Evolutionary conservation across 2,888 invertebrate species (phyloP).

Genomic region (Lissonota sp.): DNA sequence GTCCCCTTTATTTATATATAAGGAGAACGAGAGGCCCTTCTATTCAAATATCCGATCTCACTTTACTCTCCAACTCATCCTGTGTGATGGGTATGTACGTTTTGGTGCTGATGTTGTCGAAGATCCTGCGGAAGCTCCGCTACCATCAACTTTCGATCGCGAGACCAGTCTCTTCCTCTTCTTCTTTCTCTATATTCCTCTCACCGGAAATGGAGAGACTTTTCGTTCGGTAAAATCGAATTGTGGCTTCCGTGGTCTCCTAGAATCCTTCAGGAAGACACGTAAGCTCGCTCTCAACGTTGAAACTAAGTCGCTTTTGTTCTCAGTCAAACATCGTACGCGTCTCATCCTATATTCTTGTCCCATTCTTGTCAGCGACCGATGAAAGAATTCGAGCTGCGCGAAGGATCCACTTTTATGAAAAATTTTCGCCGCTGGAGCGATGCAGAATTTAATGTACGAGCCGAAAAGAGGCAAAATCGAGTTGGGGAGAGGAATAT

Average conservation of each 20-base stretch:
- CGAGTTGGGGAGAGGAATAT: constrained; percentile 17
- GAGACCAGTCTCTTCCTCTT: constrained; percentile 13
- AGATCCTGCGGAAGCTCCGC: constrained; percentile 37
- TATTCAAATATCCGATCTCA: constrained; percentile 49
- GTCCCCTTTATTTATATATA: no score
- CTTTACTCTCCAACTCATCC: constrained; percentile 32
- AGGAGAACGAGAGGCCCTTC: constrained; percentile 31
- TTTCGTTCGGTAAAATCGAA: constrained; percentile 46
- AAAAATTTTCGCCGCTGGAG: background rate
- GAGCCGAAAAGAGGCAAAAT: background rate
- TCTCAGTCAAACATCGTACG: background rate
- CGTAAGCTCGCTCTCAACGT: constrained; percentile 5
- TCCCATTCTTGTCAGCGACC: background rate
- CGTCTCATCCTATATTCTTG: background rate
- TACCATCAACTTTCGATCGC: constrained; percentile 49
- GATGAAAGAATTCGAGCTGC: background rate
- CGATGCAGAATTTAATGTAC: background rate
- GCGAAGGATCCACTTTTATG: background rate
- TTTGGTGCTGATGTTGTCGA: constrained; percentile 34
- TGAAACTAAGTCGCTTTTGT: constrained; percentile 34
- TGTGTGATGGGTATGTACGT: constrained; percentile 36
- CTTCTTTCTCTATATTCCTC: no score
- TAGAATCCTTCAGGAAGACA: constrained; percentile 11
- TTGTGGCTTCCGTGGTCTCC: constrained; percentile 31
- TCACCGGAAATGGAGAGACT: constrained; percentile 5